These are phyloP conservation scores for Opisthocomus hoazin DNA, from an alignment of 2,113 vertebrate species.

Conservation along the genomic window DNA sequence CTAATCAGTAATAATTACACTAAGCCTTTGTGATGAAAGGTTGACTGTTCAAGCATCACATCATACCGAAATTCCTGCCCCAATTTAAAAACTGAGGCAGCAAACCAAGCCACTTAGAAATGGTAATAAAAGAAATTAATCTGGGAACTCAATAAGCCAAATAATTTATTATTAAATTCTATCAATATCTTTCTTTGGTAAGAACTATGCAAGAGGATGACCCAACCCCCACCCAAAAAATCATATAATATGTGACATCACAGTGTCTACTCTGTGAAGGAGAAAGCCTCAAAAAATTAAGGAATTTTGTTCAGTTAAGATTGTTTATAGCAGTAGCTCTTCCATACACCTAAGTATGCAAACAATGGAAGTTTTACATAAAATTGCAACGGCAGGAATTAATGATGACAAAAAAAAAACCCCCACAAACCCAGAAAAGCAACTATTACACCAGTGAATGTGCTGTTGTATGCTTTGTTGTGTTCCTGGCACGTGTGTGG, in stretches of 20 bases:
- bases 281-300: conserved; percentile 60
- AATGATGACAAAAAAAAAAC: background rate
- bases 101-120: conserved; percentile 47
- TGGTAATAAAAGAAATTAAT: conserved; percentile 41
- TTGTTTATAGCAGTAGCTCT: conserved; percentile 41
- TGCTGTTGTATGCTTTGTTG: background rate
- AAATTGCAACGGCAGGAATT: conserved; percentile 19
- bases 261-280: conserved; percentile 62
- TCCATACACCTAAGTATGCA: conserved; percentile 22
- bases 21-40: conserved; percentile 40
- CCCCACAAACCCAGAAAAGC: background rate
- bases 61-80: conserved; percentile 22
- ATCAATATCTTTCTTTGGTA: conserved; percentile 54
- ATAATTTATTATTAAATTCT: conserved; percentile 57
- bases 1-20: conserved; percentile 59
- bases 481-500: conserved; percentile 8
- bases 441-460: background rate
- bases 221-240: background rate
- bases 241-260: conserved; percentile 47
- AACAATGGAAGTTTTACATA: conserved; percentile 25
- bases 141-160: conserved; percentile 47
- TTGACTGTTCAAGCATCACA: conserved; percentile 52
- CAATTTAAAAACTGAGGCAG: conserved; percentile 17
- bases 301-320: conserved; percentile 53
- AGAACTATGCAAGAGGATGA: conserved; percentile 39